These are phyloP conservation scores for Dryobates pubescens DNA, from an alignment of 2,797 vertebrate species.

Conservation along the genomic window DNA sequence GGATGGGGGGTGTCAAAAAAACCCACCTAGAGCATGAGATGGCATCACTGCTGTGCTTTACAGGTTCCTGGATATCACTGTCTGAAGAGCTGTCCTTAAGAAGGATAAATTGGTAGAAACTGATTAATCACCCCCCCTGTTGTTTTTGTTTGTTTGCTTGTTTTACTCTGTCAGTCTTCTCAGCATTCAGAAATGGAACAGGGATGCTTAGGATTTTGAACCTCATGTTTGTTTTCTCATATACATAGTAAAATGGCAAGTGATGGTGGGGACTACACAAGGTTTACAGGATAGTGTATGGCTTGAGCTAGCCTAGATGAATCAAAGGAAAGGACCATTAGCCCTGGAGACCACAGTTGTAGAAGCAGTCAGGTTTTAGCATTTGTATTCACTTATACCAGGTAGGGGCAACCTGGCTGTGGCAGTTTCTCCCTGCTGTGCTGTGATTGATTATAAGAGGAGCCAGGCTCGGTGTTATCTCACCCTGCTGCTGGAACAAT, in stretches of 20 bases:
- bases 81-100: not conserved
- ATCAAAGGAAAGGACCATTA: not conserved
- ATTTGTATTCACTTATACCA: not conserved
- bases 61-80: not conserved
- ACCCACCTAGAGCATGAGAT: not conserved
- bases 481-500: not conserved
- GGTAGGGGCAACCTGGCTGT: not conserved
- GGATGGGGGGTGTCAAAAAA: not conserved
- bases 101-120: not conserved
- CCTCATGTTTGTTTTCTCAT: not conserved
- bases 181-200: not conserved
- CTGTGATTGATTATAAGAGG: not conserved
- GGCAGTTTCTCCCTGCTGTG: not conserved
- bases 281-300: not conserved
- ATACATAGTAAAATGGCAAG: not conserved
- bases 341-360: not conserved
- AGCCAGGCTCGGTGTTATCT: slow-evolving; percentile 19
- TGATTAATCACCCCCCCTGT: not conserved
- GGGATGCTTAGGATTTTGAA: not conserved
- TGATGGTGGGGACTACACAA: not conserved
- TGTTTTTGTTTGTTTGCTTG: not conserved
- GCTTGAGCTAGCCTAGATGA: not conserved
- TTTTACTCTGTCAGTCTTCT: not conserved
- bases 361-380: not conserved
- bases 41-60: not conserved